phyloP scores from a whole-genome alignment of 2,113 vertebrate genomes.

The Phyllopteryx taeniolatus region DNA sequence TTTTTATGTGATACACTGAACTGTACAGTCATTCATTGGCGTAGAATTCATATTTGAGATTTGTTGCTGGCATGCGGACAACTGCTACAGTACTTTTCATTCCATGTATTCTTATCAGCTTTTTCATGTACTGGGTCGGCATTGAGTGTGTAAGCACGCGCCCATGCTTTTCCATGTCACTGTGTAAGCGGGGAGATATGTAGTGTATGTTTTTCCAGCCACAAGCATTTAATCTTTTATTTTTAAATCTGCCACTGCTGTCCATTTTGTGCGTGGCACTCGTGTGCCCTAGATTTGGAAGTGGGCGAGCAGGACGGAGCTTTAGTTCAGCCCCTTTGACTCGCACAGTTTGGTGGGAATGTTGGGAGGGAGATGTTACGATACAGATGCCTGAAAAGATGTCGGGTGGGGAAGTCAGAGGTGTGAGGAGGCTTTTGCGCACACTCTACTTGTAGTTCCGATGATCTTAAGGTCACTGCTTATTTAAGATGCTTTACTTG shows the following conservation, averaged over 20 bases:
- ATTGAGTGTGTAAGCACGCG: constrained; percentile 18
- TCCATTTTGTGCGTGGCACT: constrained; percentile 56
- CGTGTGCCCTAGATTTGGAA: constrained; percentile 69
- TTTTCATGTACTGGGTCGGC: constrained; percentile 26
- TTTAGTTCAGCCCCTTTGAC: constrained; percentile 44
- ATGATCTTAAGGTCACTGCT: constrained; percentile 57
- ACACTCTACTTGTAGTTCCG: constrained; percentile 4
- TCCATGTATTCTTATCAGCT: constrained; percentile 20
- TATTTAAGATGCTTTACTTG: constrained; percentile 63
- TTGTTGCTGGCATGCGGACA: constrained; percentile 22
- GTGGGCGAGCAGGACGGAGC: constrained; percentile 60
- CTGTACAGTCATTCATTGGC: constrained; percentile 13
- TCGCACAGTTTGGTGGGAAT: constrained; percentile 41
- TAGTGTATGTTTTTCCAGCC: constrained; percentile 46
- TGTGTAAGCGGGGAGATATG: constrained; percentile 29
- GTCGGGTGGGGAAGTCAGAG: not conserved
- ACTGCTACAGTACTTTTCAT: constrained; percentile 8
- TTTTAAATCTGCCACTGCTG: constrained; percentile 71
- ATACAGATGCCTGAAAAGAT: constrained; percentile 36
- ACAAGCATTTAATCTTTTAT: constrained; percentile 72
- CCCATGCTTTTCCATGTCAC: not conserved
- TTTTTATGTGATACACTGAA: constrained; percentile 27
- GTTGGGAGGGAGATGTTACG: constrained; percentile 31
- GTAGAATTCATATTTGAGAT: constrained; percentile 41
- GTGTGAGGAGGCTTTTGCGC: constrained; percentile 6